Evolutionary conservation across 2,113 vertebrate genomes (phyloP).

Genomic region (Morphnarchus princeps): DNA sequence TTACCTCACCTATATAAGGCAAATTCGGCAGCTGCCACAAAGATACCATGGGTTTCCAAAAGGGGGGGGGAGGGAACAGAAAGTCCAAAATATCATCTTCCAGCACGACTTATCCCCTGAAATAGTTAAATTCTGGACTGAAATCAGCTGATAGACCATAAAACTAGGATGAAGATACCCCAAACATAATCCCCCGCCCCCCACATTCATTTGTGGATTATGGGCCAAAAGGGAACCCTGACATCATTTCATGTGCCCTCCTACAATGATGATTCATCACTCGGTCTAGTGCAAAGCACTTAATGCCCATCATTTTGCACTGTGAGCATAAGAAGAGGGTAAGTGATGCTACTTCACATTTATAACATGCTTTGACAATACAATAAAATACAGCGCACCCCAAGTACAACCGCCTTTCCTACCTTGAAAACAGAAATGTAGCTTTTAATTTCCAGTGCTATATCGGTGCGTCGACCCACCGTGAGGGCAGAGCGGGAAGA

Average conservation of each 20-base stretch:
- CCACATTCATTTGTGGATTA: not conserved
- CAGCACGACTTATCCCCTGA: not conserved
- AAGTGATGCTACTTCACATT: not conserved
- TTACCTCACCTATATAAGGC: not conserved
- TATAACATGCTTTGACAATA: not conserved
- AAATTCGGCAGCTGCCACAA: not conserved
- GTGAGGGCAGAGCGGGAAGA: fast-evolving
- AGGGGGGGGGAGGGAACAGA: too few relatives aligned
- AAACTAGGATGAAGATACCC: not conserved
- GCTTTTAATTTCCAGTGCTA: not conserved
- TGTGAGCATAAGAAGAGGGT: not conserved
- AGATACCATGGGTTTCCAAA: not conserved
- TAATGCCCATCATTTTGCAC: not conserved
- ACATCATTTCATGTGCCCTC: not conserved
- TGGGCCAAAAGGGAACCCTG: not conserved
- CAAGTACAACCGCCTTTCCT: not conserved
- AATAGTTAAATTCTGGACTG: not conserved
- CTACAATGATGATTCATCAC: not conserved
- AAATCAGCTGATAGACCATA: not conserved
- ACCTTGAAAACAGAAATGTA: not conserved
- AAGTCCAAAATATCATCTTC: not conserved
- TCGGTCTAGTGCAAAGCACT: not conserved
- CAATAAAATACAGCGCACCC: not conserved
- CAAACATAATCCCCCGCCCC: not conserved
- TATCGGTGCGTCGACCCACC: fast-evolving